Conservation (phyloP, 2,797 vertebrate genomes). For the Sternotherus odoratus region DNA sequence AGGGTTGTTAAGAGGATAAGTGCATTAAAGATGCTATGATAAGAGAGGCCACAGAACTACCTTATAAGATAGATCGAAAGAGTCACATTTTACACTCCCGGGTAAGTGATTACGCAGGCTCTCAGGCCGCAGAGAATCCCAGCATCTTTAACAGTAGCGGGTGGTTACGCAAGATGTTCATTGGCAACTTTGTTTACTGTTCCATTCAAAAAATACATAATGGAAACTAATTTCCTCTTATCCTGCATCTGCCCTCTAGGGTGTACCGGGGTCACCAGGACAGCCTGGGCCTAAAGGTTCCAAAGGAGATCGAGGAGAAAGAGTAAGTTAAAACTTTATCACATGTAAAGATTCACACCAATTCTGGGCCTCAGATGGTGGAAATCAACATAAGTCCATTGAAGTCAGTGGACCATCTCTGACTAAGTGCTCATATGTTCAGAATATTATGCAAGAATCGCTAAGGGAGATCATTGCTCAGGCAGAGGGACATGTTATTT, state of each 20-base stretch:
- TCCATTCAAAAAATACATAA: neutral
- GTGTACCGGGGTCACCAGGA: slow-evolving; percentile 79
- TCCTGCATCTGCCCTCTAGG: slow-evolving; percentile 75
- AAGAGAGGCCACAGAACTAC: too few species aligned
- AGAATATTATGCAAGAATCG: neutral
- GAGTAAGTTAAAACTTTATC: slow-evolving; percentile 74
- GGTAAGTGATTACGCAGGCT: neutral
- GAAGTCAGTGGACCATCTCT: neutral
- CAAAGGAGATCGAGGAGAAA: slow-evolving; percentile 86
- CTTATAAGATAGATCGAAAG: neutral
- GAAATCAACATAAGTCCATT: neutral
- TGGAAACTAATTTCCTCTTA: slow-evolving; percentile 4
- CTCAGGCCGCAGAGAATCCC: slow-evolving; percentile 6
- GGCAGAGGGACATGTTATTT: neutral
- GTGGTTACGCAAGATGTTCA: slow-evolving; percentile 29
- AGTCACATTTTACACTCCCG: neutral
- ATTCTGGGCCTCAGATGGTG: neutral
- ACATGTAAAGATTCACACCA: neutral
- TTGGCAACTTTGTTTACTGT: neutral
- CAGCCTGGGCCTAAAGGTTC: slow-evolving; percentile 79
- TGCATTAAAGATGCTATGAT: neutral
- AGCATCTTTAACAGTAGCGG: neutral
- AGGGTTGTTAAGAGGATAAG: neutral
- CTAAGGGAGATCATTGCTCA: neutral
- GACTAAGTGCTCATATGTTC: neutral